Percentiles rank a stretch among this genome's conserved stretches.
phyloP scores from a whole-genome alignment of 2,888 invertebrate species.

The Mimachlamys varia region DNA sequence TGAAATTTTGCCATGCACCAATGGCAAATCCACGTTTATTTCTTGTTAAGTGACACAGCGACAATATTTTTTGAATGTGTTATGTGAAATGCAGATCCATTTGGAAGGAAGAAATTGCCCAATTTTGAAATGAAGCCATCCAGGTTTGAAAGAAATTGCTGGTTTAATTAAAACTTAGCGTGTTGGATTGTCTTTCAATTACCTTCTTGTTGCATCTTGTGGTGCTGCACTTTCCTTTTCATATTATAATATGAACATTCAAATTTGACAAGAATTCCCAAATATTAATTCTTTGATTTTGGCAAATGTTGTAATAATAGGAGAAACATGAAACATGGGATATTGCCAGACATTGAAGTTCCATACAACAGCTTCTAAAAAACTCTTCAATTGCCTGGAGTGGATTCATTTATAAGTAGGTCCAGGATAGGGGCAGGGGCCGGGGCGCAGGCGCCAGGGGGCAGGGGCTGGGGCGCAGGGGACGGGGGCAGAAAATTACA shows the following conservation, averaged over 20 bases:
- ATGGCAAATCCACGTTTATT: neutral
- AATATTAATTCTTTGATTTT: neutral
- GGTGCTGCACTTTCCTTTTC: neutral
- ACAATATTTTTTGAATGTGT: constrained; percentile 28
- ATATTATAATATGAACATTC: neutral
- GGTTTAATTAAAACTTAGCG: neutral
- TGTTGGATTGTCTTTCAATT: neutral
- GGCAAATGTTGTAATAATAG: neutral
- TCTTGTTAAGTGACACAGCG: neutral
- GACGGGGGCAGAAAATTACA: too few relatives aligned
- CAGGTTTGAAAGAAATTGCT: constrained; percentile 1
- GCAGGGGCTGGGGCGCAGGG: too few relatives aligned
- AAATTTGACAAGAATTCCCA: neutral
- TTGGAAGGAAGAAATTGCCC: constrained; percentile 25
- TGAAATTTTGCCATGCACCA: neutral
- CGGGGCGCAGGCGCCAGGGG: too few relatives aligned
- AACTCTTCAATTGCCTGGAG: too few relatives aligned
- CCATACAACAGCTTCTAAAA: too few relatives aligned
- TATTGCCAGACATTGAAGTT: too few relatives aligned
- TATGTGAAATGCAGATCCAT: neutral
- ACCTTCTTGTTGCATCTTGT: neutral
- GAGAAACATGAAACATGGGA: too few relatives aligned
- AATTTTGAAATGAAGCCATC: constrained; percentile 26
- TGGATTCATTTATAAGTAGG: too few relatives aligned
- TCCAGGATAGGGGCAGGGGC: too few relatives aligned